These are phyloP conservation scores for Dicrurus megarhynchus DNA, from an alignment of 2,113 vertebrate genomes.

Conservation along the genomic window DNA sequence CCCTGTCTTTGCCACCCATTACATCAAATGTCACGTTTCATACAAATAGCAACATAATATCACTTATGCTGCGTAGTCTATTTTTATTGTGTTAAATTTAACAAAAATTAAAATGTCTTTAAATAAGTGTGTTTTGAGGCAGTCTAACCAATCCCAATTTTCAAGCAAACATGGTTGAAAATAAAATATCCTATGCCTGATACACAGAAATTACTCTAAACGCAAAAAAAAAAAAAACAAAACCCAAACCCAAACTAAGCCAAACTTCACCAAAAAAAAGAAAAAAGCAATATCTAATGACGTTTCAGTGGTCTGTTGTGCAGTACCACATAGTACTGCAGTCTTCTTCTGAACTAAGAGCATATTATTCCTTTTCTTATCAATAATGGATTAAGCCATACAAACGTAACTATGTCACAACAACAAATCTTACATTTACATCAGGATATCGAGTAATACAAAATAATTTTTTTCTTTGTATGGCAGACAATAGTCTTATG, in stretches of 20 bases:
- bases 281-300: neutral
- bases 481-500: neutral
- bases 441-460: neutral
- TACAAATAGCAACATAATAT: neutral
- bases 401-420: neutral
- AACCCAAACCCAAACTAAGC: neutral
- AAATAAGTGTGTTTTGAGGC: neutral
- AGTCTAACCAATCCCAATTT: neutral
- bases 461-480: neutral
- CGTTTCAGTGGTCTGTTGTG: neutral
- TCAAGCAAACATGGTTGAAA: neutral
- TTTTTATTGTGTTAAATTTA: neutral
- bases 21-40: neutral
- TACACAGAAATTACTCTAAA: neutral
- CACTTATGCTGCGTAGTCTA: neutral
- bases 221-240: neutral
- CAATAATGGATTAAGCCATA: neutral
- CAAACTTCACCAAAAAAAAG: neutral
- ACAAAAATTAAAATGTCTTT: neutral
- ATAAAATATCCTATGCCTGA: neutral
- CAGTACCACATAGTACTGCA: neutral
- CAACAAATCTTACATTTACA: neutral
- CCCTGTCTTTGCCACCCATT: neutral
- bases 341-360: neutral
- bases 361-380: neutral